phyloP scores from a whole-genome alignment of 2,113 vertebrate genomes.

The Panthera tigris region DNA sequence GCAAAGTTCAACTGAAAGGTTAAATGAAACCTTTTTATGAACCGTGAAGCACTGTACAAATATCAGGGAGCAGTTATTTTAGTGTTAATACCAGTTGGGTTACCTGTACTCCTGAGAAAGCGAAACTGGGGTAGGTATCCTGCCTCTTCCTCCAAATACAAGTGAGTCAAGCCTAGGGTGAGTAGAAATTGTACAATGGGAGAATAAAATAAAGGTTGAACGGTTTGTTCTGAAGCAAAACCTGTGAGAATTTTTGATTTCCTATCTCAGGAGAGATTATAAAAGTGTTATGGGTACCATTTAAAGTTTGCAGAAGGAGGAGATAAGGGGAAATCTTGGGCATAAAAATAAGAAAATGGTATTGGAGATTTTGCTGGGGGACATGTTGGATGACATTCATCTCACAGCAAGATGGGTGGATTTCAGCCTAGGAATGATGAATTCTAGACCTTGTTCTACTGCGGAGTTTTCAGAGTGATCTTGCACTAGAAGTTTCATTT shows the following conservation, averaged over 20 bases:
- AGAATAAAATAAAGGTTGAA: background rate
- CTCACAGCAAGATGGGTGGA: background rate
- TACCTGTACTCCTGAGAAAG: background rate
- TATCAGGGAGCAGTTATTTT: background rate
- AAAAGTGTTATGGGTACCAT: background rate
- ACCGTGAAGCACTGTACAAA: background rate
- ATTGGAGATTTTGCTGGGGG: background rate
- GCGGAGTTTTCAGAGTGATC: background rate
- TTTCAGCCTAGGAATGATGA: background rate
- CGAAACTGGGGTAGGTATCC: background rate
- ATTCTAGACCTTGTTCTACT: background rate
- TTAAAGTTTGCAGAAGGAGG: background rate
- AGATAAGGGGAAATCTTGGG: background rate
- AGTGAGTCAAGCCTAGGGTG: background rate
- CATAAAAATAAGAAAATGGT: background rate
- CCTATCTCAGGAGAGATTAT: background rate
- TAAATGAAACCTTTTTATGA: background rate
- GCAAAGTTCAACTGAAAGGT: background rate
- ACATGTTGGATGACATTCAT: background rate
- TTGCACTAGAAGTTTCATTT: conserved; percentile 32
- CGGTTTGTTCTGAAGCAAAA: conserved; percentile 41
- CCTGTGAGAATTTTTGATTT: conserved; percentile 16
- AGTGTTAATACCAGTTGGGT: background rate
- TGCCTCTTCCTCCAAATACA: background rate
- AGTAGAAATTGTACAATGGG: background rate